phyloP scores from a whole-genome alignment of 2,797 vertebrate genomes.

The Hozukius guyotensis region DNA sequence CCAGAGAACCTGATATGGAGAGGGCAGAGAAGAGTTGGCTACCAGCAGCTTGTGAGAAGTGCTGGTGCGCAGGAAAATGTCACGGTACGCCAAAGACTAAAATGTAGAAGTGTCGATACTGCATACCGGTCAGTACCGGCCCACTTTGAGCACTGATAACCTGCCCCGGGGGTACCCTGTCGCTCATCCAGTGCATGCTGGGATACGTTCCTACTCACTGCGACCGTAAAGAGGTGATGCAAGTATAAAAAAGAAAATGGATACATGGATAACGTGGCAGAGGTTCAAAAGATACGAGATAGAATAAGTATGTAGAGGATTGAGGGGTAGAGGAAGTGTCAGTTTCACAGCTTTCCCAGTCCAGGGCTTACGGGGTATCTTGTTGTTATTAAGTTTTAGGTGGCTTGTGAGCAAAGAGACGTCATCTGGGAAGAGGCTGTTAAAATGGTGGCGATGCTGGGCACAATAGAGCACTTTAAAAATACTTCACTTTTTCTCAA shows the following conservation, averaged over 20 bases:
- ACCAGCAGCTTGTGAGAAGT: no score
- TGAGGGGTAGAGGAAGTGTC: not conserved
- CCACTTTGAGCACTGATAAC: not conserved
- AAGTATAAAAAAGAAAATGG: not conserved
- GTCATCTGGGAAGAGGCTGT: not conserved
- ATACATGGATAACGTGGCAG: not conserved
- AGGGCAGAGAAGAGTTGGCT: no score
- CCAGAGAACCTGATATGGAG: no score
- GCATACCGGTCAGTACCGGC: no score
- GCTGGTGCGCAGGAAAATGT: no score
- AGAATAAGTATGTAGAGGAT: not conserved
- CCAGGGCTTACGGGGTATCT: not conserved
- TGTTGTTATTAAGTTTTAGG: constrained; percentile 3
- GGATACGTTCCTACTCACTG: not conserved
- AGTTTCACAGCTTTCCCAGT: not conserved
- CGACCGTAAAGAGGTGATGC: not conserved
- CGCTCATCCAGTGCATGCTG: not conserved
- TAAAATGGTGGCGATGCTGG: not conserved
- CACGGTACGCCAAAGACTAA: no score
- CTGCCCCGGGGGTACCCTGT: not conserved
- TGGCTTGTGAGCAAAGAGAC: not conserved
- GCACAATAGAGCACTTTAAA: not conserved
- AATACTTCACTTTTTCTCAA: not conserved
- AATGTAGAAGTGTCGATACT: no score
- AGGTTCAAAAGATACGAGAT: not conserved